Base-by-base conservation (phyloP, 2,888 invertebrate species). In the Strigamia crassipes region DNA sequence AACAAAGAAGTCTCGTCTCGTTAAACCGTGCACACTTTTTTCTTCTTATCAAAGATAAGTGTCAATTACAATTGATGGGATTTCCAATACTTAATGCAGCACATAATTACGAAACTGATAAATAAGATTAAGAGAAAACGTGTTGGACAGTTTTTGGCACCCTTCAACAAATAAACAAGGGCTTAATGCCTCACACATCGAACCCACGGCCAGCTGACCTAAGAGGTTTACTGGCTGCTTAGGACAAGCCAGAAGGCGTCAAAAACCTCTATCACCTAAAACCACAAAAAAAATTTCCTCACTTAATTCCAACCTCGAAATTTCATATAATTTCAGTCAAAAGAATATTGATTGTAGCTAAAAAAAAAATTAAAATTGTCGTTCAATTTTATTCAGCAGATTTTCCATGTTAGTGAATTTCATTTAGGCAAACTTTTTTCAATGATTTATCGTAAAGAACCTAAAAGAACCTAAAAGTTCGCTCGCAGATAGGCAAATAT, bases 171-270 rank as follows among this genome's bases (percentile, higher is more conserved):
- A 66, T 66, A 66, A 66, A 66, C 66, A 66, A 23, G 27, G 12
- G 66, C 66, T 66, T 66, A 66, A 51, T 18, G 66, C 66, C 21
- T 23, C 61, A 66, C 61, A 66, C 66, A 66, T 66, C 66, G 66
- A n/a, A n/a, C 66, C 66, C 66, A 27, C 27, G 66, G 23, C 66
- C 21, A 66, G 23, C 15, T 66, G 66, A 66, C 66, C 66, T 66
- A 66, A 66, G 66, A 66, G 66, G 66, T 66, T 66, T 66, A 66
- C 23, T 6, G 66, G 66, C 66, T 66, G 27, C 66, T 27, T 66
- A 23, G 66, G 27, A 10, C 66, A 66, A 66, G 27, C 66, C 21
- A 1, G 3, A 27, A 66, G 66, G 23, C 66, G 27, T 66, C 66
- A 13, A 66, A 66, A 66, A 66, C 27, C 66, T 12, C 31, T 10